These are phyloP conservation scores for Lithobates sylvaticus DNA, from an alignment of 2,797 vertebrate genomes.

Conservation along the genomic window DNA sequence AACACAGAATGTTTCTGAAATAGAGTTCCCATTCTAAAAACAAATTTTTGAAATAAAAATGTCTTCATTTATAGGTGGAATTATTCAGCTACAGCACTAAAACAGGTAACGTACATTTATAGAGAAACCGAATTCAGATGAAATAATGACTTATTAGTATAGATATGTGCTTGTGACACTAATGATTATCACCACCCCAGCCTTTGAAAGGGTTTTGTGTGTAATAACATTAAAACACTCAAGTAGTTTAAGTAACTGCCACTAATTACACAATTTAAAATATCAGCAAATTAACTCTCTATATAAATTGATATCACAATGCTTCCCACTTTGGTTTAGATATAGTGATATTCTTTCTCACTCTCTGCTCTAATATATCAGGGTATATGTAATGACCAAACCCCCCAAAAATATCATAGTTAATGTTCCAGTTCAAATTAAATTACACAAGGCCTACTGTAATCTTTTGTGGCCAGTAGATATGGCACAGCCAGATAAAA, in stretches of 20 bases:
- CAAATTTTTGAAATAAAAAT: too few species aligned
- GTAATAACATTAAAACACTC: not conserved
- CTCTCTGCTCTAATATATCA: conserved; percentile 42
- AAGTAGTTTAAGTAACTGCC: not conserved
- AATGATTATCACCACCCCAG: too few species aligned
- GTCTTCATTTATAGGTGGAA: too few species aligned
- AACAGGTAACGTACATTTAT: not conserved
- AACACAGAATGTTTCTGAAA: not conserved
- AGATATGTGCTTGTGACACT: not conserved
- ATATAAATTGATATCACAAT: conserved; percentile 28
- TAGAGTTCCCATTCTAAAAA: not conserved
- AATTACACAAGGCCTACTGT: conserved; percentile 36
- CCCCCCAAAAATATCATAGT: conserved; percentile 15
- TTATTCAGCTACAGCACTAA: not conserved
- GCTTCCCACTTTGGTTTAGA: not conserved
- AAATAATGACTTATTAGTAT: not conserved
- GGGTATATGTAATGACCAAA: conserved; percentile 28
- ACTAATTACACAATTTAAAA: conserved; percentile 27
- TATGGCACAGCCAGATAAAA: not conserved
- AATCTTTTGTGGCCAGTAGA: conserved; percentile 31
- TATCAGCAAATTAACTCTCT: not conserved
- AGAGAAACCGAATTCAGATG: too few species aligned
- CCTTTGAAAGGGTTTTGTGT: not conserved
- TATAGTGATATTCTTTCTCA: conserved; percentile 10
- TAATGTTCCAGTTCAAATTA: conserved; percentile 35